Evolutionary conservation across 2,797 vertebrate species (phyloP), one percentile per base, ranked within the genome.

Genomic region (Girardinus metallicus): DNA sequence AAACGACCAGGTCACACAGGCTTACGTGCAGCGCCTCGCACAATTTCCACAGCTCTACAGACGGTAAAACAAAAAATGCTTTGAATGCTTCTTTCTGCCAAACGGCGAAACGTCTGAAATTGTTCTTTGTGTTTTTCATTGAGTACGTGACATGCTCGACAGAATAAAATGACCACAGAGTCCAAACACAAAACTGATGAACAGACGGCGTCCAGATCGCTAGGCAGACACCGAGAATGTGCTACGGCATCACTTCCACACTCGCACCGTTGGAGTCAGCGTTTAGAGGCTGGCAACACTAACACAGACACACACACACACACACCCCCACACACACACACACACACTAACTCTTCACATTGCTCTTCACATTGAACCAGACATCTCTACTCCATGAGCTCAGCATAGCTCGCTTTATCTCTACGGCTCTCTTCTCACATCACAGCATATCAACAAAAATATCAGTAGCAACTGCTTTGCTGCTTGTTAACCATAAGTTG

Each of bases 211-310:
- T 78, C 76, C 84, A 85, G 82, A 92, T 85, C 66, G 46, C 87
- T 80, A 91, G 84, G 84, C 89, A 92, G 91, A 89, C 91, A 90
- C 90, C 11, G 83, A 87, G 93, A 94, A 95, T 93, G 93, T 93
- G 92, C 93, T 53, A 86, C 80, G 85, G 80, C 87, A 91, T 93
- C 93, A 94, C 77, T 92, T 94, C 88, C 90, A 78, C 57, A 1
- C 84, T 87, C 80, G 47, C 80, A 76, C 83, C 83, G 87, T 89
- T 87, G 90, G 90, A 90, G 91, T 93, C 91, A 94, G 93, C 90
- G 84, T 85, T 91, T 91, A 86, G 47, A 88, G 68, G 53, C 86
- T 78, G 76, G 85, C 76, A 84, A 12, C 64, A 71, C 68, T 2
- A 31, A 64, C 31, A 36, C 31, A 34, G 13, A 16, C 29, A 11